phyloP scores from a whole-genome alignment of 2,113 vertebrate species.

The Syrmaticus mikado region DNA sequence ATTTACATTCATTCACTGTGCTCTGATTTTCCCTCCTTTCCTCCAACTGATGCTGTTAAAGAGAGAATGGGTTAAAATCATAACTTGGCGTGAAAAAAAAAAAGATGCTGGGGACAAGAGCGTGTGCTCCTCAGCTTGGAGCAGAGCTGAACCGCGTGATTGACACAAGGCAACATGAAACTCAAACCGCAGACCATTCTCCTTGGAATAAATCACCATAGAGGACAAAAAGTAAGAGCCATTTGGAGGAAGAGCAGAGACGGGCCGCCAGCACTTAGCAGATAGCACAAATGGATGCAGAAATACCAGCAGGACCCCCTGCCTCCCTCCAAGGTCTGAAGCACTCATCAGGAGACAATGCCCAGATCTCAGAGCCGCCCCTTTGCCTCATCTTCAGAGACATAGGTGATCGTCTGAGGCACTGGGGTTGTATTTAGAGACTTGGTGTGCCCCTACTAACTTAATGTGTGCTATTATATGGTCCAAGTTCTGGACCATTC shows the following conservation, averaged over 20 bases:
- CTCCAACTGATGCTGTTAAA: neutral
- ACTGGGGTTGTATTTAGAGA: neutral
- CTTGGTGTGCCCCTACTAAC: neutral
- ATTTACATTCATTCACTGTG: neutral
- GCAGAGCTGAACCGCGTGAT: neutral
- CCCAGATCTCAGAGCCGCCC: neutral
- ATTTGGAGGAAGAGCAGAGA: neutral
- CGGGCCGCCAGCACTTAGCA: accelerated
- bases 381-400: neutral
- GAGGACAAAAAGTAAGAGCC: neutral
- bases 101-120: accelerated
- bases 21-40: neutral
- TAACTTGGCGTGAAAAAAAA: neutral
- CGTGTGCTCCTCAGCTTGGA: neutral
- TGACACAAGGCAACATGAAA: neutral
- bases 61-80: neutral
- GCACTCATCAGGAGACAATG: neutral
- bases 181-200: neutral
- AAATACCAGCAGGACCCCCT: neutral
- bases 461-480: neutral
- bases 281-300: neutral
- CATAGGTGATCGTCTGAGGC: neutral
- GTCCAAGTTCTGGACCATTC: neutral
- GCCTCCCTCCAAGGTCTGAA: neutral
- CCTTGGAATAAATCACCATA: neutral